Percentiles rank a stretch among this genome's conserved stretches.
phyloP scores from a whole-genome alignment of 2,797 vertebrate genomes.

The Hemitrygon akajei region DNA sequence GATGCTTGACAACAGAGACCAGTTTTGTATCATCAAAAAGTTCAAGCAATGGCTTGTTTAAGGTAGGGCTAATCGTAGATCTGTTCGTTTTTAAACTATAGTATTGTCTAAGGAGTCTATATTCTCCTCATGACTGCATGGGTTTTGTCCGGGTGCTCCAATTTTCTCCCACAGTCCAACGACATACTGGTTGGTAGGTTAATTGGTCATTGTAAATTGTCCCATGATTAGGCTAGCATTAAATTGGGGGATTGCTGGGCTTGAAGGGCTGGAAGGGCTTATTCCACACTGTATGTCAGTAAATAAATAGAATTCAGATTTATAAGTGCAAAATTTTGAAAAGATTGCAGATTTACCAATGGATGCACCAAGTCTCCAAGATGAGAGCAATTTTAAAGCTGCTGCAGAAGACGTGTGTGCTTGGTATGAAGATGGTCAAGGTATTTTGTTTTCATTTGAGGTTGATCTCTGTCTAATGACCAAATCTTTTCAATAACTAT shows the following conservation, averaged over 20 bases:
- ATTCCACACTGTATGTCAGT: too few relatives aligned
- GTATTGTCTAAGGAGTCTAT: neutral
- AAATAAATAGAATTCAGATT: neutral
- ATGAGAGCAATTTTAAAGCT: neutral
- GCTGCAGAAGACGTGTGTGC: neutral
- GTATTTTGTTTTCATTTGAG: neutral
- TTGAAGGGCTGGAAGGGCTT: too few relatives aligned
- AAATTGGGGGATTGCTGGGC: too few relatives aligned
- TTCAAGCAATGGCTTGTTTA: neutral
- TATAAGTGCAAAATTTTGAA: neutral
- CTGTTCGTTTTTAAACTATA: neutral
- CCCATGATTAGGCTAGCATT: too few relatives aligned
- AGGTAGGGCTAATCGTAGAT: neutral
- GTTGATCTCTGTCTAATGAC: neutral
- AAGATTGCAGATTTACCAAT: constrained; percentile 4
- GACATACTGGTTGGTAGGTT: too few relatives aligned
- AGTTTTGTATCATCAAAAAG: neutral
- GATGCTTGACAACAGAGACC: neutral
- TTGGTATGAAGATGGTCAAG: neutral
- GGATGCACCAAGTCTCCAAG: neutral
- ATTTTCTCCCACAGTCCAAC: too few relatives aligned
- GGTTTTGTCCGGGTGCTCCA: too few relatives aligned
- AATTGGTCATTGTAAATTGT: too few relatives aligned
- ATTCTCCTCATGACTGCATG: too few relatives aligned
- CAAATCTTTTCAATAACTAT: neutral